Percentiles rank a stretch among this genome's conserved stretches.
Conservation (phyloP, 2,888 invertebrate genomes). For the Blastobasis lacticolella region DNA sequence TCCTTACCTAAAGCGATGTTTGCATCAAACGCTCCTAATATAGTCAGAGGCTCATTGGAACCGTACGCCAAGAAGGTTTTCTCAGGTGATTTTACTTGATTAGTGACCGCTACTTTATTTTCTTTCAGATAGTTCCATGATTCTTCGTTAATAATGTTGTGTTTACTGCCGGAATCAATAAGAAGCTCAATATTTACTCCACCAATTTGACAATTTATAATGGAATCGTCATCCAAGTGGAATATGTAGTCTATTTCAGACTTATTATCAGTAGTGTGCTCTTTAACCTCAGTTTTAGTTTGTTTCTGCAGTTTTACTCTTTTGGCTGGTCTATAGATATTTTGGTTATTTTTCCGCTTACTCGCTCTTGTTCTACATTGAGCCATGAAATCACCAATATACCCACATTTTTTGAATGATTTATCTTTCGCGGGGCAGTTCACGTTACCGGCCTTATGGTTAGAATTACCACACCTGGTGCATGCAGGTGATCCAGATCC, state of each 20-base stretch:
- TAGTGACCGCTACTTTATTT: background rate
- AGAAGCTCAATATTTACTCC: constrained; percentile 11
- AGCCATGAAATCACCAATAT: constrained; percentile 9
- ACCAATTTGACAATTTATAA: constrained; percentile 11
- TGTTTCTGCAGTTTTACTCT: background rate
- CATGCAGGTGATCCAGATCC: background rate
- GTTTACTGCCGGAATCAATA: constrained; percentile 17
- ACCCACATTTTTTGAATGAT: constrained; percentile 8
- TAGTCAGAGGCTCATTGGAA: constrained; percentile 9
- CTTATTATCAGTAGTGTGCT: background rate
- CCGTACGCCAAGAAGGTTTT: constrained; percentile 17
- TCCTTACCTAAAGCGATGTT: constrained; percentile 1
- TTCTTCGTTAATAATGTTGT: constrained; percentile 13
- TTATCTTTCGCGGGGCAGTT: constrained; percentile 6
- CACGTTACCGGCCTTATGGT: background rate
- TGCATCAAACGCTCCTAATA: constrained; percentile 17
- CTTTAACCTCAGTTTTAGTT: background rate
- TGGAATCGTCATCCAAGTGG: constrained; percentile 12
- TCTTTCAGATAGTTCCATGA: constrained; percentile 14
- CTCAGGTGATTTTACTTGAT: constrained; percentile 9
- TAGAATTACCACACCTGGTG: background rate
- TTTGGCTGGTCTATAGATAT: no score
- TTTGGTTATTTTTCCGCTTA: constrained; percentile 2
- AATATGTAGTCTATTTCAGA: constrained; percentile 7
- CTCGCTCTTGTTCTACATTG: constrained; percentile 7